Evolutionary conservation across 2,888 invertebrate species (phyloP), one percentile per base, ranked within the genome.

Genomic region (Leucophenga maculata): DNA sequence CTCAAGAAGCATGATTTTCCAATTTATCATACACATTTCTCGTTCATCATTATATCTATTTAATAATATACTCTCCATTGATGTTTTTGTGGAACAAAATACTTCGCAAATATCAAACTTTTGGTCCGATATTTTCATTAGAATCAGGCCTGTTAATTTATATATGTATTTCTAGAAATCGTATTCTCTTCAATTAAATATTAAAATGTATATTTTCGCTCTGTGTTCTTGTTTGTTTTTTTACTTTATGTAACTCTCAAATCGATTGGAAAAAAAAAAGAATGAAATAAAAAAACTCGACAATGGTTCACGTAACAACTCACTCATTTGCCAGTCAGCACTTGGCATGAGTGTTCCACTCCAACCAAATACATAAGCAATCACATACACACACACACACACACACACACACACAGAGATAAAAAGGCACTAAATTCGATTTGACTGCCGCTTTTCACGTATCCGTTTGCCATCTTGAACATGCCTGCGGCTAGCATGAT

Each of bases 211-310:
- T n/a, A 22, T 68, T 18, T 71, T 65, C 68, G 67, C 72, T 74
- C 69, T 71, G 69, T 72, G 31, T 70, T 67, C 71, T 50, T 18
- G n/a, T n/a, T n/a, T n/a, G n/a, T 66, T 72, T 57, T 71, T 74
- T 70, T 80, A 20, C 78, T 80, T 83, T 80, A 80, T 80, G 76
- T 80, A 80, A 80, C 80, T 80, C 80, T 83, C 82, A 82, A 80
- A 84, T 84, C 80, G 80, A 84, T 80, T 78, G 82, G 82, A 80
- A 84, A 80, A 79, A 39, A 6, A 39, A 11, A 11, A n/a, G n/a
- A n/a, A 39, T 11, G 11, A 39, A 39, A 32, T 6, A 32, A 32
- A 32, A 32, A 39, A 39, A 3, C 39, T 39, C 39, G 39, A 39
- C 39, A 39, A 80, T 84, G 46, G 14, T 64, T 64, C 48, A 64